A percentile compares a stretch with the other conserved stretches of the same genome.
Conservation (phyloP, 2,113 vertebrate genomes). For the Cavia aperea region DNA sequence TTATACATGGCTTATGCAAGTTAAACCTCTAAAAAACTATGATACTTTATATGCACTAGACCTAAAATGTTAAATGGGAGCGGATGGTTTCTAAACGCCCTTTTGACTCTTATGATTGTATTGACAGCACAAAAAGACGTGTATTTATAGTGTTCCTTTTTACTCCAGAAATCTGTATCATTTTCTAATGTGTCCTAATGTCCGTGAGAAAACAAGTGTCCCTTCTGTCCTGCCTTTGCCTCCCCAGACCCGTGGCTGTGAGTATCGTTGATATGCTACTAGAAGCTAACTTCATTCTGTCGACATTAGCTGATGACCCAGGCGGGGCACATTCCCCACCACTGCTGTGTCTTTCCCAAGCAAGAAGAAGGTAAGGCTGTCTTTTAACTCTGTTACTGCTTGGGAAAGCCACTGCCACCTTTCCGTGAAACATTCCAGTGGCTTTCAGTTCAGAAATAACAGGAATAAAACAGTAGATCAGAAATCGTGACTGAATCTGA, state of each 20-base stretch:
- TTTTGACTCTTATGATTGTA: neutral
- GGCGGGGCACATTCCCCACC: slow-evolving; percentile 67
- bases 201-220: neutral
- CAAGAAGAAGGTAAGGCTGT: slow-evolving; percentile 65
- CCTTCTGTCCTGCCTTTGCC: neutral
- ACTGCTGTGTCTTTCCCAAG: slow-evolving; percentile 40
- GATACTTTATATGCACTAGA: neutral
- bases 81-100: neutral
- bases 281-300: slow-evolving; percentile 87
- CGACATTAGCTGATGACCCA: slow-evolving; percentile 79
- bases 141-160: slow-evolving; percentile 9
- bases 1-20: neutral
- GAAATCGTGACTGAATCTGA: neutral
- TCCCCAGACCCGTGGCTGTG: slow-evolving; percentile 86
- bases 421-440: neutral
- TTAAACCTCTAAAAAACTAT: slow-evolving; percentile 23
- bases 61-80: slow-evolving; percentile 14
- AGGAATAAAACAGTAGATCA: neutral
- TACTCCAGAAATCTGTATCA: neutral
- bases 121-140: neutral
- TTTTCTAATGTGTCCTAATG: slow-evolving; percentile 15
- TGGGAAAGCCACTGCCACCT: neutral
- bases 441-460: neutral
- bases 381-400: neutral
- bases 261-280: slow-evolving; percentile 83